Conservation (phyloP, 2,113 vertebrate species). For the Leptocoma aspasia region DNA sequence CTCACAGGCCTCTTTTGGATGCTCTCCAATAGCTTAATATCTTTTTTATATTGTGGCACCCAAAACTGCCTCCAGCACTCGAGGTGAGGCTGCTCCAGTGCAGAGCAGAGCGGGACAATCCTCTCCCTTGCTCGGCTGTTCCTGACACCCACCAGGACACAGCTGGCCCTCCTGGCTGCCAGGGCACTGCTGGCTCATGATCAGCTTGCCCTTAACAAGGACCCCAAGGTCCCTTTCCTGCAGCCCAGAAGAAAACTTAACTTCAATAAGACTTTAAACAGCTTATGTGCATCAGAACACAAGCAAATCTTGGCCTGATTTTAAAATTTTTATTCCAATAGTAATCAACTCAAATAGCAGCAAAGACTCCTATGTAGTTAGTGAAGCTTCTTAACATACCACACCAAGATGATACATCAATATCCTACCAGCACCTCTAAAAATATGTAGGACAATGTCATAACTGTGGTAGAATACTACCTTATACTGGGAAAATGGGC, state of each 20-base stretch:
- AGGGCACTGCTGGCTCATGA: not conserved
- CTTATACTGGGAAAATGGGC: not conserved
- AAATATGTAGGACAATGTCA: not conserved
- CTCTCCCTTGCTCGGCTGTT: rapidly evolving
- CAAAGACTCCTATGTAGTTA: not conserved
- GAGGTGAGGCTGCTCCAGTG: rapidly evolving
- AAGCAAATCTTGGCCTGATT: not conserved
- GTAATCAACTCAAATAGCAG: not conserved
- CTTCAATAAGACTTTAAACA: not conserved
- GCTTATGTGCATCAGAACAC: not conserved
- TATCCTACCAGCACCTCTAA: not conserved
- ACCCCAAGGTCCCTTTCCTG: not conserved
- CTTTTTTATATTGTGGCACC: not conserved
- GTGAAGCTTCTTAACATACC: not conserved
- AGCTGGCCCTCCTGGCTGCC: not conserved
- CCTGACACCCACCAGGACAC: rapidly evolving
- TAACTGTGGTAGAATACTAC: not conserved
- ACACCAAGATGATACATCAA: rapidly evolving
- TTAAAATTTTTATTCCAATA: not conserved
- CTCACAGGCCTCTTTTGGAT: not conserved
- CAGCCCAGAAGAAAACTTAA: not conserved
- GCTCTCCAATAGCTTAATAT: too few species aligned
- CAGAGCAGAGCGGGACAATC: not conserved
- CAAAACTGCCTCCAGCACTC: not conserved
- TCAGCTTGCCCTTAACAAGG: rapidly evolving